A percentile compares a stretch with the other conserved stretches of the same genome.
Evolutionary conservation across 1,140 invertebrate genomes (phyloP).

Genomic region (Dendrolimus punctatus): DNA sequence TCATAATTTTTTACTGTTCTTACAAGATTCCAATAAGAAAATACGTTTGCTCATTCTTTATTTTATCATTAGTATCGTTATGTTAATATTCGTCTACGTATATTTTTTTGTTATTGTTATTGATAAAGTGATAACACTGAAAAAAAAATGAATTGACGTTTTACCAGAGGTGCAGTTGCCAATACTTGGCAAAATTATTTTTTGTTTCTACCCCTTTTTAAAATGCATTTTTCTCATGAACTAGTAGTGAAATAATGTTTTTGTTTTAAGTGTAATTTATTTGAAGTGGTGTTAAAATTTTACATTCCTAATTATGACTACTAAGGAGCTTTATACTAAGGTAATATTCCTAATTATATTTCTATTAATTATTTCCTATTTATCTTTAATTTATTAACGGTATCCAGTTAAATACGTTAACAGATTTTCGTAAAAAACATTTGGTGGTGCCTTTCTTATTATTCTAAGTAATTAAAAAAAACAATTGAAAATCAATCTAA

Average conservation of each 20-base stretch:
- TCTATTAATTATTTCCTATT: slow-evolving; percentile 23
- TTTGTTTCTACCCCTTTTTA: slow-evolving; percentile 59
- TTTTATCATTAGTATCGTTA: neutral
- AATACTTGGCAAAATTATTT: slow-evolving; percentile 34
- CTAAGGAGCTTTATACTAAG: slow-evolving; percentile 70
- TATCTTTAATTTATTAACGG: slow-evolving; percentile 12
- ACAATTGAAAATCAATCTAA: too few species aligned
- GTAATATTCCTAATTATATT: too few species aligned
- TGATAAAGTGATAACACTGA: slow-evolving; percentile 38
- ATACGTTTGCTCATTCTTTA: slow-evolving; percentile 14
- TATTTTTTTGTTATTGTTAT: slow-evolving; percentile 16
- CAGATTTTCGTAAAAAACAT: too few species aligned
- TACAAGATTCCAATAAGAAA: slow-evolving; percentile 30
- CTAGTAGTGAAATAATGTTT: slow-evolving; percentile 46
- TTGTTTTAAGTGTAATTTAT: slow-evolving; percentile 18
- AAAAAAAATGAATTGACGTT: slow-evolving; percentile 60
- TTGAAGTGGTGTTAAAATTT: slow-evolving; percentile 18
- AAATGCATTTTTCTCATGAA: slow-evolving; percentile 52
- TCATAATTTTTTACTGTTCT: slow-evolving; percentile 25
- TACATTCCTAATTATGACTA: slow-evolving; percentile 58
- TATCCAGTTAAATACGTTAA: neutral
- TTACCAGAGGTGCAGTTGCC: slow-evolving; percentile 22
- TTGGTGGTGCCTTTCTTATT: too few species aligned
- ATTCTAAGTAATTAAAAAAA: too few species aligned
- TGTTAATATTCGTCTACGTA: neutral